Percentiles rank a stretch among this genome's conserved stretches.
phyloP scores from a whole-genome alignment of 2,797 vertebrate genomes.

The Diceros bicornis region DNA sequence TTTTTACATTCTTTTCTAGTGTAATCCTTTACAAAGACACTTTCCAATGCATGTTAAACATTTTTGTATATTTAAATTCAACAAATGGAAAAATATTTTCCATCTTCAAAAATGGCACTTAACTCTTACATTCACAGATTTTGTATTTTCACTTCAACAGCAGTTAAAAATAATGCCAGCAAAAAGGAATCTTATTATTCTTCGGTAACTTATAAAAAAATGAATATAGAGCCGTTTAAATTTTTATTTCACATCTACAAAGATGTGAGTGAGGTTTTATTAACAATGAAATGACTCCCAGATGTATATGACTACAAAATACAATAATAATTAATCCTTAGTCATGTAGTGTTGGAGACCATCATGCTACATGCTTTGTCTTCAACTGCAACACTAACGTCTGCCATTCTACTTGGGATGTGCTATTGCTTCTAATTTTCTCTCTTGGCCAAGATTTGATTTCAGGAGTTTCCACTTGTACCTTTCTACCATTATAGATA shows the following conservation, averaged over 20 bases:
- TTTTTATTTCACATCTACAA: background rate
- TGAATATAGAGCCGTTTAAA: background rate
- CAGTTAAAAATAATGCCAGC: background rate
- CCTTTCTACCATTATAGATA: background rate
- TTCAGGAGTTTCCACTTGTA: background rate
- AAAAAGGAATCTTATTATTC: background rate
- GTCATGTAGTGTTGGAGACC: background rate
- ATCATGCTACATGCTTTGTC: background rate
- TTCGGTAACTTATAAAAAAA: background rate
- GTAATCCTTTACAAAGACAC: background rate
- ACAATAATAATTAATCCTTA: background rate
- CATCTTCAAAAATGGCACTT: slow-evolving; percentile 9
- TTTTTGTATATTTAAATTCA: slow-evolving; percentile 40
- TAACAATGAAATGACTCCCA: background rate
- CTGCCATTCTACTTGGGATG: background rate
- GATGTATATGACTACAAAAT: background rate
- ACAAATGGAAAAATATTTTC: slow-evolving; percentile 58
- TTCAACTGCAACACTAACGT: background rate
- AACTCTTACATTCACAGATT: slow-evolving; percentile 31
- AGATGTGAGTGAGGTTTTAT: background rate
- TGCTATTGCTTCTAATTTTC: background rate
- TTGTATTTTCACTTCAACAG: background rate
- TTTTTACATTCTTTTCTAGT: slow-evolving; percentile 59
- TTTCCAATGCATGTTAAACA: slow-evolving; percentile 20
- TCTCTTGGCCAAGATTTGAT: background rate